Percentiles rank a stretch among this genome's conserved stretches.
phyloP scores from a whole-genome alignment of 1,140 invertebrate species.

The Orussus abietinus region DNA sequence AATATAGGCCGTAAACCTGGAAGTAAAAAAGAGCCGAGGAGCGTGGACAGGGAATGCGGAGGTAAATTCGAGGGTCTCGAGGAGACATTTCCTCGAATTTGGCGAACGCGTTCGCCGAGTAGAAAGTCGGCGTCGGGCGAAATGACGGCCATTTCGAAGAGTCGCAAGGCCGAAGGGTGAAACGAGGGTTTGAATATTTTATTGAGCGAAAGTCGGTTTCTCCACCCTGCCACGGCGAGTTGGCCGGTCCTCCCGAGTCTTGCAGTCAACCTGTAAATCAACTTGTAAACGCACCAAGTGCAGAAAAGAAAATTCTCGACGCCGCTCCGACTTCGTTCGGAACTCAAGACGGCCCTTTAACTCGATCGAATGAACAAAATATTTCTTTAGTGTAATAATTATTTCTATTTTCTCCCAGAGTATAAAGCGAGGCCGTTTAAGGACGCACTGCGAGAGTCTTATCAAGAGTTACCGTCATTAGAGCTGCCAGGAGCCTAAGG shows the following conservation, averaged over 20 bases:
- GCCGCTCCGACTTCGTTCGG: background rate
- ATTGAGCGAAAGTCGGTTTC: background rate
- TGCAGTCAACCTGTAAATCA: background rate
- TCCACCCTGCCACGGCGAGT: background rate
- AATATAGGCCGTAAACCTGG: no score
- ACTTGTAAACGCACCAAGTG: no score
- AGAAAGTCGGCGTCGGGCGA: no score
- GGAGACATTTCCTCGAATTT: background rate
- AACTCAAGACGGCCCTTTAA: background rate
- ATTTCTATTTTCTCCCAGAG: no score
- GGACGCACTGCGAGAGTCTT: slow-evolving; percentile 15
- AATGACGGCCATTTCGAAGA: no score
- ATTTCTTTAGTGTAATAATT: background rate
- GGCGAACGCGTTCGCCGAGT: background rate
- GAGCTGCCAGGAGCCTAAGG: slow-evolving; percentile 4
- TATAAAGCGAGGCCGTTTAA: no score
- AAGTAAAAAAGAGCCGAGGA: no score
- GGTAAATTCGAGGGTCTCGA: background rate
- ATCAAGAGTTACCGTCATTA: slow-evolving; percentile 28
- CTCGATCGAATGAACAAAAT: background rate
- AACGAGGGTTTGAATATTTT: no score
- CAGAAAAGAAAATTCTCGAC: no score
- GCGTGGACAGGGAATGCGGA: background rate
- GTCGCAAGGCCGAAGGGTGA: no score
- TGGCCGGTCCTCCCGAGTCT: background rate